Conservation (phyloP, 2,113 vertebrate species). For the Ceyx melanurus region DNA sequence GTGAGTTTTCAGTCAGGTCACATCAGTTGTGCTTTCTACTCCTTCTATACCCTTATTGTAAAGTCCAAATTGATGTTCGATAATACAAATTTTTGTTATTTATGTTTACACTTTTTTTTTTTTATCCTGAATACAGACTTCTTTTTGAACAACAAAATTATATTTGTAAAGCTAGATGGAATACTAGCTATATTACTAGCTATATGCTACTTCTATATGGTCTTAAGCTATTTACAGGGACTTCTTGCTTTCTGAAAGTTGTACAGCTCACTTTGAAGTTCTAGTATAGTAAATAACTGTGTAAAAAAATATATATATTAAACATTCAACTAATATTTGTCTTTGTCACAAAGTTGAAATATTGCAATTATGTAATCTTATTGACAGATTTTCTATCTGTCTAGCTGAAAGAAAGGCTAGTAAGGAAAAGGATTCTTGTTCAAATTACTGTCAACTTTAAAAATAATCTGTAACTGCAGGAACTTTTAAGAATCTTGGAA, state of each 20-base stretch:
- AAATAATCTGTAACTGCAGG: constrained; percentile 7
- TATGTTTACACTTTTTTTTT: neutral
- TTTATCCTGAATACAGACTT: neutral
- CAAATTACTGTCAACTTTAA: constrained; percentile 47
- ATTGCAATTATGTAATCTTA: neutral
- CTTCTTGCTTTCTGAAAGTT: neutral
- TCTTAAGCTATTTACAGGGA: neutral
- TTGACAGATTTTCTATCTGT: constrained; percentile 1
- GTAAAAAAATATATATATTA: neutral
- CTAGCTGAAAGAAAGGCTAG: constrained; percentile 21
- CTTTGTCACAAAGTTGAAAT: constrained; percentile 5
- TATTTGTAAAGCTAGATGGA: neutral
- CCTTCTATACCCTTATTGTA: neutral
- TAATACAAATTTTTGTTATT: neutral
- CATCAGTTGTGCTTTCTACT: neutral
- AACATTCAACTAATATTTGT: neutral
- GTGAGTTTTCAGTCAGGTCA: neutral
- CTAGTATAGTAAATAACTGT: neutral
- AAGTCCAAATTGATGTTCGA: neutral
- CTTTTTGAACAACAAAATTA: neutral
- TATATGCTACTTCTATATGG: neutral
- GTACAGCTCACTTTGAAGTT: neutral
- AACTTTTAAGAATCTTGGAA: constrained; percentile 10
- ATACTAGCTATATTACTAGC: no score
- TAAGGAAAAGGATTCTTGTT: constrained; percentile 8